Conservation (phyloP, 2,797 vertebrate genomes). For the Galago senegalensis region DNA sequence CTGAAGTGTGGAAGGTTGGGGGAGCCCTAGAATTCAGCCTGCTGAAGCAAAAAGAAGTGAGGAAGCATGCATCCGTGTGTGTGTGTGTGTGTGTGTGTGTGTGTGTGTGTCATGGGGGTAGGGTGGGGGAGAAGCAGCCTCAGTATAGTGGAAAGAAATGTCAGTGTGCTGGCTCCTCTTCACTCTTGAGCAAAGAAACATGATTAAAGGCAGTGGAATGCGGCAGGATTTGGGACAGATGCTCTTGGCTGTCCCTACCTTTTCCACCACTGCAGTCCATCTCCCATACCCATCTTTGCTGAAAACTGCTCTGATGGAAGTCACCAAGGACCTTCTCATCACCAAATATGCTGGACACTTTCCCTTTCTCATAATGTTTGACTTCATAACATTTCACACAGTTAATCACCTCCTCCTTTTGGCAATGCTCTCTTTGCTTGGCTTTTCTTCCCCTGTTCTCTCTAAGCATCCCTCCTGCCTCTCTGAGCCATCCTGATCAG, state of each 20-base stretch:
- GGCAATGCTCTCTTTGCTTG: constrained; percentile 5
- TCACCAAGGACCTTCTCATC: not conserved
- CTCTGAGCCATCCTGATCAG: not conserved
- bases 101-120: not conserved
- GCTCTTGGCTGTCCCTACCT: not conserved
- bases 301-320: constrained; percentile 11
- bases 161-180: constrained; percentile 7
- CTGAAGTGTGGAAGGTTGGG: not conserved
- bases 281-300: not conserved
- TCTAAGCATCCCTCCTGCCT: not conserved
- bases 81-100: not conserved
- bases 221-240: constrained; percentile 10
- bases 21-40: constrained; percentile 43
- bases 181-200: not conserved
- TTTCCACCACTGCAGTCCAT: not conserved
- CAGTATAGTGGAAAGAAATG: not conserved
- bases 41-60: constrained; percentile 57
- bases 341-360: not conserved
- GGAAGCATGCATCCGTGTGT: not conserved
- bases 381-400: not conserved
- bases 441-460: not conserved
- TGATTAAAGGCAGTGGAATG: not conserved
- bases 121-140: not conserved
- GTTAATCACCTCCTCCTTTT: not conserved
- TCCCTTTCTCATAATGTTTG: not conserved